A percentile compares a stretch with the other conserved stretches of the same genome.
These are phyloP conservation scores for Cheirogaleus medius DNA, from an alignment of 2,113 vertebrate genomes.

Conservation along the genomic window DNA sequence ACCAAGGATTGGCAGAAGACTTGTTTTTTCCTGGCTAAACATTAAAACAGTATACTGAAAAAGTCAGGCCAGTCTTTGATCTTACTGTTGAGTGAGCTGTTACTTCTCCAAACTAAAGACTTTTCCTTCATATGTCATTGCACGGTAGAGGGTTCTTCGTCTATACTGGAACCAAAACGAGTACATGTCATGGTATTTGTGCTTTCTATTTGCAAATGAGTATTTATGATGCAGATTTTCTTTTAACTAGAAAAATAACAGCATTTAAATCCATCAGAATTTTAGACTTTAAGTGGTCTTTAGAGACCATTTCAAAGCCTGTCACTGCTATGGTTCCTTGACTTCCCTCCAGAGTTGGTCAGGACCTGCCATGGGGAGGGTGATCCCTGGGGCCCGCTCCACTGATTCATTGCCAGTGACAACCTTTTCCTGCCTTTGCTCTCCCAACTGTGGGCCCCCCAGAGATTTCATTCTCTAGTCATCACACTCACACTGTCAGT, in stretches of 20 bases:
- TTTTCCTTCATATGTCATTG: neutral
- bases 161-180: neutral
- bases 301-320: neutral
- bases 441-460: neutral
- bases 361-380: neutral
- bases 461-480: neutral
- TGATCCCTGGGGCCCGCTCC: neutral
- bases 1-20: neutral
- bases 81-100: neutral
- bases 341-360: neutral
- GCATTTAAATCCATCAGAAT: neutral
- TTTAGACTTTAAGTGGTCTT: conserved; percentile 2
- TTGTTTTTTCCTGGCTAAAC: conserved; percentile 3
- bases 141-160: neutral
- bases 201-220: conserved; percentile 12
- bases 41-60: neutral
- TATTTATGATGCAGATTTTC: neutral
- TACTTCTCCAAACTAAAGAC: neutral
- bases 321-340: neutral
- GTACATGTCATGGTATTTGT: conserved; percentile 3
- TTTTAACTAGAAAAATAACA: neutral
- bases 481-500: neutral
- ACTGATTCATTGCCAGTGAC: neutral
- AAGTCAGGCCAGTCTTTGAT: neutral
- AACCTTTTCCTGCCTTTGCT: neutral